A percentile compares a stretch with the other conserved stretches of the same genome.
Evolutionary conservation across 2,113 vertebrate species (phyloP).

Genomic region (Chloebia gouldiae): DNA sequence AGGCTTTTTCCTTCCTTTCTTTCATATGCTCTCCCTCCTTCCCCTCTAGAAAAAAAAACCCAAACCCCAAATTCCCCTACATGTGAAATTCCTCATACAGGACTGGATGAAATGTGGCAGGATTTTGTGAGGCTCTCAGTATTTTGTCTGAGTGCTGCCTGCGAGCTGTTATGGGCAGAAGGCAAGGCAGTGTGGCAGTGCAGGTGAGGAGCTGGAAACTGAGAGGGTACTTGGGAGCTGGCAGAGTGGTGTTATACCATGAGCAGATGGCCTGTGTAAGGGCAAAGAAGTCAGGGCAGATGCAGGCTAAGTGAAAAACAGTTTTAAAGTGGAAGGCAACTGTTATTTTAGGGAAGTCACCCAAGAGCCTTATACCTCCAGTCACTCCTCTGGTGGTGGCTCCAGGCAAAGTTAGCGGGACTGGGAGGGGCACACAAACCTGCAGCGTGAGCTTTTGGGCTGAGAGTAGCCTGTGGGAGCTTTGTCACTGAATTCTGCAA

Average conservation of each 20-base stretch:
- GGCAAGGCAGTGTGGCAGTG: not conserved
- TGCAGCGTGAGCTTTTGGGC: not conserved
- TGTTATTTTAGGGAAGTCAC: not conserved
- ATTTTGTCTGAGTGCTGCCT: not conserved
- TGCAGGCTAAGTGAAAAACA: not conserved
- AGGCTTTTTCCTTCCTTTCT: slow-evolving; percentile 66
- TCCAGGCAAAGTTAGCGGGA: not conserved
- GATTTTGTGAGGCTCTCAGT: not conserved
- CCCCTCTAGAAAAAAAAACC: not conserved
- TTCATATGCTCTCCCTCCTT: not conserved
- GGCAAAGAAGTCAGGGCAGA: not conserved
- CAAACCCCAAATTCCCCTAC: slow-evolving; percentile 18
- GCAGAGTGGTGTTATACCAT: accelerated
- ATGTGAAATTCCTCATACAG: slow-evolving; percentile 64
- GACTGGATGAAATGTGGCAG: not conserved
- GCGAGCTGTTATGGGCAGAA: not conserved
- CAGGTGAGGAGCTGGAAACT: not conserved
- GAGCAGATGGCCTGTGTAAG: not conserved
- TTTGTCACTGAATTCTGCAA: not conserved
- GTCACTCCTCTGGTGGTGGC: not conserved
- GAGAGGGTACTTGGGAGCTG: not conserved
- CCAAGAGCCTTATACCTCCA: not conserved
- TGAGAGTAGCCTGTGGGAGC: not conserved
- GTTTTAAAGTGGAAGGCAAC: not conserved
- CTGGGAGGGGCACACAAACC: not conserved